phyloP scores from a whole-genome alignment of 2,888 invertebrate species.

The Macrophya alboannulata region DNA sequence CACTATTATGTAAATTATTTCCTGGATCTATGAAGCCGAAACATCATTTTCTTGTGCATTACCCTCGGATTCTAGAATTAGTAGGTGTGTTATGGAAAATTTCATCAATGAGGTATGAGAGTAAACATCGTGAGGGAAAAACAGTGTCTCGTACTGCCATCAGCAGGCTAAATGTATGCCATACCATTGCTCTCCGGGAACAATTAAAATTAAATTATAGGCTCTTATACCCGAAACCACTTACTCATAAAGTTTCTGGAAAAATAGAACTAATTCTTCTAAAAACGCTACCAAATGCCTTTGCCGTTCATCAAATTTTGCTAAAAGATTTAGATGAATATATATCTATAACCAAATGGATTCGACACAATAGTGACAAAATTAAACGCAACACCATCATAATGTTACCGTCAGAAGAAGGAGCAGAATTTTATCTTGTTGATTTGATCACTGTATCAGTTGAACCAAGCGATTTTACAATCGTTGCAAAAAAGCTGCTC shows the following conservation, averaged over 20 bases:
- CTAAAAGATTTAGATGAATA: neutral
- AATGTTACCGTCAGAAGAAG: neutral
- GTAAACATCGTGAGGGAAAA: neutral
- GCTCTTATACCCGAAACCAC: neutral
- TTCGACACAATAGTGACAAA: neutral
- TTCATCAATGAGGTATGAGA: slow-evolving; percentile 2
- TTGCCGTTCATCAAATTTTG: neutral
- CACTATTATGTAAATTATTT: slow-evolving; percentile 2
- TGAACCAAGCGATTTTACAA: too few relatives aligned
- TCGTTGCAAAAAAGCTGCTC: neutral
- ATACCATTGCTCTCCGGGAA: slow-evolving; percentile 12
- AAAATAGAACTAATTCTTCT: neutral
- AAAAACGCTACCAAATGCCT: slow-evolving; percentile 19
- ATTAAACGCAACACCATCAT: neutral
- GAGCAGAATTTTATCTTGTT: too few relatives aligned
- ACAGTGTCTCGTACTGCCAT: neutral
- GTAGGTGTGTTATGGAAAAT: slow-evolving; percentile 12
- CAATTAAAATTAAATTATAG: slow-evolving; percentile 5
- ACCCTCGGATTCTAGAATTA: neutral
- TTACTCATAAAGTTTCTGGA: neutral
- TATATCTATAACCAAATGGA: neutral
- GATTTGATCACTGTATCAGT: too few relatives aligned
- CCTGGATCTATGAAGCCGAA: neutral
- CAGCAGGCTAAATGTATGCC: slow-evolving; percentile 12
- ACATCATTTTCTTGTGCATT: neutral